phyloP scores from a whole-genome alignment of 2,797 vertebrate species.

The Acanthiza pusilla region DNA sequence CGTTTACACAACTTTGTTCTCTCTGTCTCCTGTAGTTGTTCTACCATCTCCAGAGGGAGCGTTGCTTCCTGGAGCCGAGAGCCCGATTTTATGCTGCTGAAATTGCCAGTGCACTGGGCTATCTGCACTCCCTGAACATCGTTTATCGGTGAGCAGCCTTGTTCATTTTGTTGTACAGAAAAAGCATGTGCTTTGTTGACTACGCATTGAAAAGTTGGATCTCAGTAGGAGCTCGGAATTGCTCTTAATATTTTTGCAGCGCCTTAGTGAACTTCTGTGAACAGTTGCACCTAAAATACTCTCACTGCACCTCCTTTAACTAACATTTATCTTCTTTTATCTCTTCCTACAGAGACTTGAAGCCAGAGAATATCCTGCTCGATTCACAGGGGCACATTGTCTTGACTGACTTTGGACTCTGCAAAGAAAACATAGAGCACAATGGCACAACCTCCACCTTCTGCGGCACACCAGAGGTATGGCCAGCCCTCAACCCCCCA shows the following conservation, averaged over 20 bases:
- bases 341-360: conserved; percentile 84
- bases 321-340: not conserved
- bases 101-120: conserved; percentile 96
- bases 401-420: conserved; percentile 96
- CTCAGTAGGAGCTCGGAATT: not conserved
- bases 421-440: conserved; percentile 98
- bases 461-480: conserved; percentile 96
- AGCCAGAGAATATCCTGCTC: conserved; percentile 97
- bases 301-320: not conserved
- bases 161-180: not conserved
- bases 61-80: conserved; percentile 95
- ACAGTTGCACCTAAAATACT: not conserved
- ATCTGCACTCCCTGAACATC: conserved; percentile 96
- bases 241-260: not conserved
- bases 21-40: conserved; percentile 85
- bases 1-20: conserved; percentile 22
- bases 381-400: conserved; percentile 98
- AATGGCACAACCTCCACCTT: conserved; percentile 98
- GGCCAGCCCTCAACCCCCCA: not conserved
- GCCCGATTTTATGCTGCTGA: conserved; percentile 96
- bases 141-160: conserved; percentile 83
- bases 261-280: not conserved
- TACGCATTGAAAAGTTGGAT: not conserved
- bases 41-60: conserved; percentile 97
- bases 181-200: accelerated